Evolutionary conservation across 2,797 vertebrate genomes (phyloP).

Genomic region (Melanotaenia trifasciata): DNA sequence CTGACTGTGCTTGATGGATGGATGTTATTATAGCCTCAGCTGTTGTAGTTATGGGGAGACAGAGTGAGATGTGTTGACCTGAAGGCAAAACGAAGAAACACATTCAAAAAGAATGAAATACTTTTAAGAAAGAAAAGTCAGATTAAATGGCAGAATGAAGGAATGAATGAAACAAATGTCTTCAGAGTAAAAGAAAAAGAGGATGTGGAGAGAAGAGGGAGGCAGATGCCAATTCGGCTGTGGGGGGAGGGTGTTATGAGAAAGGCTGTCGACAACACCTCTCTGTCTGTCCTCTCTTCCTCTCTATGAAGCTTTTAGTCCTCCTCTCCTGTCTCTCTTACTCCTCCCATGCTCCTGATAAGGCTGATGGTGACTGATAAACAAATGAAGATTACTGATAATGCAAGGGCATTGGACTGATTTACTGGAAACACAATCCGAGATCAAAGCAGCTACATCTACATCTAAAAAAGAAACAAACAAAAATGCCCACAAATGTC

Average conservation of each 20-base stretch:
- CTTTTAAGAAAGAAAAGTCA: neutral
- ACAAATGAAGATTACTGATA: slow-evolving; percentile 45
- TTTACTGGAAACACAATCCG: slow-evolving; percentile 54
- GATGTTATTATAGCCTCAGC: slow-evolving; percentile 76
- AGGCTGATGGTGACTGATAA: slow-evolving; percentile 73
- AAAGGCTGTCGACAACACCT: slow-evolving; percentile 63
- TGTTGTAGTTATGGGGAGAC: slow-evolving; percentile 50
- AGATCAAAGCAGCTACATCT: slow-evolving; percentile 6
- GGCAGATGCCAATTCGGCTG: slow-evolving; percentile 25
- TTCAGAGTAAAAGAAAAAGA: neutral
- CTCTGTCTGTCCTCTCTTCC: slow-evolving; percentile 39
- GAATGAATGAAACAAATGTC: neutral
- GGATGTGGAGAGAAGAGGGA: slow-evolving; percentile 13
- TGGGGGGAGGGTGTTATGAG: slow-evolving; percentile 57
- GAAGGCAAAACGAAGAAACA: slow-evolving; percentile 14
- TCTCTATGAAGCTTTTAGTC: slow-evolving; percentile 42
- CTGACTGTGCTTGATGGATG: slow-evolving; percentile 75
- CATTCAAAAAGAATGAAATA: slow-evolving; percentile 2
- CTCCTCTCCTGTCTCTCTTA: slow-evolving; percentile 30
- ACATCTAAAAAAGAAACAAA: neutral
- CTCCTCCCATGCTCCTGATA: slow-evolving; percentile 54
- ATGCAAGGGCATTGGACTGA: slow-evolving; percentile 51
- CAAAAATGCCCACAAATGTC: neutral
- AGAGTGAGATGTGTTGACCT: slow-evolving; percentile 33
- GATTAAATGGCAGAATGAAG: neutral